Percentiles rank a stretch among this genome's conserved stretches.
Evolutionary conservation across 2,113 vertebrate genomes (phyloP).

Genomic region (Lontra canadensis): DNA sequence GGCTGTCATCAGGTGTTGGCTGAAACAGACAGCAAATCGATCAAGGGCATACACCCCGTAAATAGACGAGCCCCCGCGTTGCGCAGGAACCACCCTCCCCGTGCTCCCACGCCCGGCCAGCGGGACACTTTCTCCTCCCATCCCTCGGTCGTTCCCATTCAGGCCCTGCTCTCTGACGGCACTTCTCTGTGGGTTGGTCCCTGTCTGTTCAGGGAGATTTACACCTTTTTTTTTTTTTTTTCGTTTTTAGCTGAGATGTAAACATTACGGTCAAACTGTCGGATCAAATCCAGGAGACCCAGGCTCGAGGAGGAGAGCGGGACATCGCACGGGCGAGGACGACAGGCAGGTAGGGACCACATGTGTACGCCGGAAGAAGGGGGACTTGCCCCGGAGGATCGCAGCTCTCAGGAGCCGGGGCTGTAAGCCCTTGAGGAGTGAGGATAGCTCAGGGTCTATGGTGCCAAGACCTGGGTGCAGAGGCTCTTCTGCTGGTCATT

Average conservation of each 20-base stretch:
- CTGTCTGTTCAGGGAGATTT: not conserved
- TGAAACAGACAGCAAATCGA: not conserved
- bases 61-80: no score
- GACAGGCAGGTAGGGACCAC: not conserved
- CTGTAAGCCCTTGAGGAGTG: not conserved
- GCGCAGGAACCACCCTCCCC: not conserved
- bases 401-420: not conserved
- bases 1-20: not conserved
- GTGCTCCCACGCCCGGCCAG: fast-evolving
- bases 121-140: not conserved
- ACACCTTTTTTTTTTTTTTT: not conserved
- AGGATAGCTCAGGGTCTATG: no score
- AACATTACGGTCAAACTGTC: not conserved
- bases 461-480: not conserved
- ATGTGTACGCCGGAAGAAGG: not conserved
- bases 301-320: not conserved
- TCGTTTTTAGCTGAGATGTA: not conserved
- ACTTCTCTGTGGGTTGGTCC: not conserved
- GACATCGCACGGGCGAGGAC: not conserved
- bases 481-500: not conserved
- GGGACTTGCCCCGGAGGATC: not conserved
- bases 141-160: not conserved
- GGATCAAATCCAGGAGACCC: not conserved
- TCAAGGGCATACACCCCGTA: not conserved
- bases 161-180: not conserved